Conservation (phyloP, 2,113 vertebrate genomes). For the Cebus imitator region DNA sequence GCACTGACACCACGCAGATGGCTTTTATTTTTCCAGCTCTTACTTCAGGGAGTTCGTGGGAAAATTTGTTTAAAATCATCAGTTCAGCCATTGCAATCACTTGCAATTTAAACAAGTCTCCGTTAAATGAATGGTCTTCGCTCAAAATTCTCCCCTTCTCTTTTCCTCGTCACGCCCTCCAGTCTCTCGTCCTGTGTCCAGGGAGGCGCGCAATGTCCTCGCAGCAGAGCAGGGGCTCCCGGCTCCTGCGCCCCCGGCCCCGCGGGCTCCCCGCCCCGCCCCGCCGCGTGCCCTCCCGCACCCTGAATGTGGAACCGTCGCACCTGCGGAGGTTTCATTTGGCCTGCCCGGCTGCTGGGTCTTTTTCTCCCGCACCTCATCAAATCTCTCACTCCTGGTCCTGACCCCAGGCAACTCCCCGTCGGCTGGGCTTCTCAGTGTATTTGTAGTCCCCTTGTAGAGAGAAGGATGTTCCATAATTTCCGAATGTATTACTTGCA, state of each 20-base stretch:
- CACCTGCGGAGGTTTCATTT: fast-evolving
- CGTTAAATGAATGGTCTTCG: fast-evolving
- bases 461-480: neutral
- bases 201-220: fast-evolving
- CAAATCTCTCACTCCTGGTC: neutral
- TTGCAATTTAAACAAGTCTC: neutral
- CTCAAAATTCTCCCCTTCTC: neutral
- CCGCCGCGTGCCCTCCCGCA: fast-evolving
- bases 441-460: fast-evolving
- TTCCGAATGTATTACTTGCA: no score
- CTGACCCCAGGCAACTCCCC: neutral
- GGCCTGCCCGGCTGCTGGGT: fast-evolving
- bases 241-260: neutral
- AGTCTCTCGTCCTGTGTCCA: fast-evolving
- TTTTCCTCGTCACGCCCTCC: fast-evolving
- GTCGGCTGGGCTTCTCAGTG: neutral
- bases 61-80: neutral
- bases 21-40: neutral
- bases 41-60: neutral
- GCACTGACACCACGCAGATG: fast-evolving
- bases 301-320: neutral
- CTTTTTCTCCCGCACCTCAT: neutral
- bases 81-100: no score
- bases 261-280: neutral
- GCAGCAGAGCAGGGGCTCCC: fast-evolving